Evolutionary conservation across 92 coral and sea anemone genomes (phyloP).

Genomic region (Zoanthus gigantus): DNA sequence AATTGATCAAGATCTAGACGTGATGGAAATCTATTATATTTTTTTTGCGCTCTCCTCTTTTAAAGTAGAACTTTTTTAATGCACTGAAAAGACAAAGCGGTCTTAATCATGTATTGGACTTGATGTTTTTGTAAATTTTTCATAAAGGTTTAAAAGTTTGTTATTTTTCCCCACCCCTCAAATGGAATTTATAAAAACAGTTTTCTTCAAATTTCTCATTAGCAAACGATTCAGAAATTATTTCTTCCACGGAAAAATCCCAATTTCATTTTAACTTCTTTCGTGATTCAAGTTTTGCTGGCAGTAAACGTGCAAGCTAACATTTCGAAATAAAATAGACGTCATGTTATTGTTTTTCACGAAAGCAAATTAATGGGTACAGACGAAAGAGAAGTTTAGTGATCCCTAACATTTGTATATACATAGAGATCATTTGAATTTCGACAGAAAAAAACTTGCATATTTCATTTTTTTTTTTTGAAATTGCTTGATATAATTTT

Average conservation of each 20-base stretch:
- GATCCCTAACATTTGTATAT: constrained; percentile 11
- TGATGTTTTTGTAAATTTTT: constrained; percentile 36
- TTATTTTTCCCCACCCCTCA: background rate
- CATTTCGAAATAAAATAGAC: constrained; percentile 9
- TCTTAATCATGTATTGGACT: constrained; percentile 21
- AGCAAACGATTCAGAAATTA: background rate
- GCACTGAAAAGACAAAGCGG: constrained; percentile 37
- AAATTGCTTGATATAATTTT: background rate
- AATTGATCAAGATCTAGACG: constrained; percentile 42
- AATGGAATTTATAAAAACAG: constrained; percentile 6
- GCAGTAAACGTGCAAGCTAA: background rate
- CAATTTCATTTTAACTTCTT: background rate
- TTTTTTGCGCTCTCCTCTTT: constrained; percentile 17
- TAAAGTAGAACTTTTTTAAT: constrained; percentile 24
- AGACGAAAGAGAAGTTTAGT: constrained; percentile 19
- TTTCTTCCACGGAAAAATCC: background rate
- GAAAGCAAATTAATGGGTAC: constrained; percentile 38
- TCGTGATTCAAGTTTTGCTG: background rate
- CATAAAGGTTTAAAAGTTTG: constrained; percentile 20
- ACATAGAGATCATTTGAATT: background rate
- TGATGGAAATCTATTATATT: constrained; percentile 51
- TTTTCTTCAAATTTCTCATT: background rate
- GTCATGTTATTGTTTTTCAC: constrained; percentile 23
- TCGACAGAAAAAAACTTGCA: background rate
- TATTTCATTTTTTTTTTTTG: constrained; percentile 1